These are phyloP conservation scores for Augiades crinisus DNA, from an alignment of 2,888 invertebrate species.

Conservation along the genomic window DNA sequence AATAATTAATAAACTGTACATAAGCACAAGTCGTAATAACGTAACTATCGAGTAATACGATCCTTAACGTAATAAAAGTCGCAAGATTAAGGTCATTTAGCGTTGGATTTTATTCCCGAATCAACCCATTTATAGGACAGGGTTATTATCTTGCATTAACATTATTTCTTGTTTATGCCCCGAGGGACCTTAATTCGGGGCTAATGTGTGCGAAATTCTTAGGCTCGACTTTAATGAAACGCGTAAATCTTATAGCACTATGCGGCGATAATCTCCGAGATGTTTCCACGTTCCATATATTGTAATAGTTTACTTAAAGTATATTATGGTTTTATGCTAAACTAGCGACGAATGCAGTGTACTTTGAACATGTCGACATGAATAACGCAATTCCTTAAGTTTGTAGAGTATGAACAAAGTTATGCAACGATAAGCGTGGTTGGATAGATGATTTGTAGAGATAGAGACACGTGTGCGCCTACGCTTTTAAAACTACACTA, in stretches of 20 bases:
- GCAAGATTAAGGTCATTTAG: constrained; percentile 1
- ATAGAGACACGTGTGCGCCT: too few relatives aligned
- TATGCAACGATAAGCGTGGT: too few relatives aligned
- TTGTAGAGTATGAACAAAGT: too few relatives aligned
- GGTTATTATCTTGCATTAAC: constrained; percentile 10
- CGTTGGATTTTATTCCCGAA: constrained; percentile 6
- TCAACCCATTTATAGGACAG: constrained; percentile 6
- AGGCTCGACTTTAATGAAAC: constrained; percentile 26
- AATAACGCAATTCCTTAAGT: too few relatives aligned
- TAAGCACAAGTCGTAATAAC: neutral
- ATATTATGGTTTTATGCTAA: too few relatives aligned
- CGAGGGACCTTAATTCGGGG: constrained; percentile 17
- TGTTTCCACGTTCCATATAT: too few relatives aligned
- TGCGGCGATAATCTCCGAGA: neutral
- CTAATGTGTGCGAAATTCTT: constrained; percentile 22
- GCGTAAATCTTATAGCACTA: constrained; percentile 16
- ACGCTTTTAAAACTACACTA: too few relatives aligned
- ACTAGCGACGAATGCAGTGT: too few relatives aligned
- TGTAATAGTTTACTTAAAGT: too few relatives aligned
- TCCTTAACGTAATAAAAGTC: constrained; percentile 7
- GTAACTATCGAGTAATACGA: neutral
- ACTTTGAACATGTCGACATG: too few relatives aligned
- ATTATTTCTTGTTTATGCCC: constrained; percentile 7
- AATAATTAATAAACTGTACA: neutral
- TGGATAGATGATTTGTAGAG: too few relatives aligned